Conservation (phyloP, 1,140 invertebrate genomes). For the Homalodisca vitripennis region DNA sequence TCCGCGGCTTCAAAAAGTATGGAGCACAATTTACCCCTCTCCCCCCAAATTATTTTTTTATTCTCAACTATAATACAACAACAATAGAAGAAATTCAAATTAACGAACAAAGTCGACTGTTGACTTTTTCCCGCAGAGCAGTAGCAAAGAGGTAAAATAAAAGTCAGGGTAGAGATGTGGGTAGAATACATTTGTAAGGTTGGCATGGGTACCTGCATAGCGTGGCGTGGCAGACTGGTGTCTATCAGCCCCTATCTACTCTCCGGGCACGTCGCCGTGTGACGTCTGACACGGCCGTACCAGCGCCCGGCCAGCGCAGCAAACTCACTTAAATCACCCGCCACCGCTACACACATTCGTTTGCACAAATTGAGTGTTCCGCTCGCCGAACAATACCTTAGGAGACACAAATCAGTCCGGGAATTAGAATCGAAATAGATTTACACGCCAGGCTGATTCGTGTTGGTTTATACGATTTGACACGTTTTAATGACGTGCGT, state of each 20-base stretch:
- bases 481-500: background rate
- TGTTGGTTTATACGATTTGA: background rate
- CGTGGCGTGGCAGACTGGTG: background rate
- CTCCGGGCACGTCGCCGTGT: background rate
- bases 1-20: no score
- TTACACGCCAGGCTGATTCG: background rate
- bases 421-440: background rate
- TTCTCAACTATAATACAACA: no score
- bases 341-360: background rate
- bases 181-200: background rate
- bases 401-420: background rate
- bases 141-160: no score
- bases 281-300: no score
- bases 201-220: background rate
- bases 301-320: no score
- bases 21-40: no score
- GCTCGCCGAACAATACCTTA: background rate
- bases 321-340: no score
- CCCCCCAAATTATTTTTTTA: no score
- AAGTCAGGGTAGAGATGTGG: background rate
- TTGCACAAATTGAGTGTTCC: slow-evolving; percentile 9
- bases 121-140: no score
- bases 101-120: no score
- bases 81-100: no score
- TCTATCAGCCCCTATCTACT: background rate